Evolutionary conservation across 2,888 invertebrate genomes (phyloP).

Genomic region (Tinea pellionella): DNA sequence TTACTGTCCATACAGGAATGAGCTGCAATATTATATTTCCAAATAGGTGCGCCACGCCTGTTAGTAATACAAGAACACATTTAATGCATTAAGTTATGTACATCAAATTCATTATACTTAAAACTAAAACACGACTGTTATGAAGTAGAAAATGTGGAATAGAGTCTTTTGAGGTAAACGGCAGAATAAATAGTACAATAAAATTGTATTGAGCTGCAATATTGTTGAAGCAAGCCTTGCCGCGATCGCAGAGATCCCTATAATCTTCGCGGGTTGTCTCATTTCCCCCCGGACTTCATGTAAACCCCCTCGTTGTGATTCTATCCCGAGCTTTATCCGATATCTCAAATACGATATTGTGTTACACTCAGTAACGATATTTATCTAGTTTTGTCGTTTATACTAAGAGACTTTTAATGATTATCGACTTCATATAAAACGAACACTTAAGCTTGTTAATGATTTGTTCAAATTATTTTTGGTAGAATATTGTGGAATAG

Average conservation of each 20-base stretch:
- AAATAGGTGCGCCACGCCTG: no score
- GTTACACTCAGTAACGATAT: slow-evolving; percentile 9
- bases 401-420: not conserved
- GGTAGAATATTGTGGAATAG: no score
- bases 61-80: no score
- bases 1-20: no score
- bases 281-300: not conserved
- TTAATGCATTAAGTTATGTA: no score
- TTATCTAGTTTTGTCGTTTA: not conserved
- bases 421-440: not conserved
- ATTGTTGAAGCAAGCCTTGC: slow-evolving; percentile 12
- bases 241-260: slow-evolving; percentile 9
- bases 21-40: no score
- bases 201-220: slow-evolving; percentile 13
- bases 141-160: slow-evolving; percentile 4
- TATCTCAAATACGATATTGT: slow-evolving; percentile 9
- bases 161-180: slow-evolving; percentile 2
- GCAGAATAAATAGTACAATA: slow-evolving; percentile 10
- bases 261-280: slow-evolving; percentile 11
- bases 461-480: no score
- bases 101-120: not conserved
- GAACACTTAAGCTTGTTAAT: no score
- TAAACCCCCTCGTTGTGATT: not conserved
- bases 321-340: slow-evolving; percentile 9
- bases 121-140: not conserved